phyloP scores from a whole-genome alignment of 2,113 vertebrate genomes.

The Isichthys henryi region DNA sequence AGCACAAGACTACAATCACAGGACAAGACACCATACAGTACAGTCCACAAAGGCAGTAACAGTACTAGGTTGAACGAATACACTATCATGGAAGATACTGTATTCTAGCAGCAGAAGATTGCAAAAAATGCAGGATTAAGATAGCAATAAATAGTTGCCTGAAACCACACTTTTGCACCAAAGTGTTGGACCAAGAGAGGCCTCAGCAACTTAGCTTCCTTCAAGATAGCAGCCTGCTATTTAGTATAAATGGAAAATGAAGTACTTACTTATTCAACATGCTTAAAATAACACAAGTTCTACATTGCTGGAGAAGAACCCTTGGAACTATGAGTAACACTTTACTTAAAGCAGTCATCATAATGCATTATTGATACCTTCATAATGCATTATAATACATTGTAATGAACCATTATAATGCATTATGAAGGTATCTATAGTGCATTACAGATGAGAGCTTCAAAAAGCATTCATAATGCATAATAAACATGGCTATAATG shows the following conservation, averaged over 20 bases:
- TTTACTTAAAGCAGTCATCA: too few relatives aligned
- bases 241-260: not conserved
- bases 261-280: not conserved
- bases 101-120: not conserved
- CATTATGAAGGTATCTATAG: too few relatives aligned
- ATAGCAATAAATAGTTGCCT: not conserved
- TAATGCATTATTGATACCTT: too few relatives aligned
- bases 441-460: too few relatives aligned
- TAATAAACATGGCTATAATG: too few relatives aligned
- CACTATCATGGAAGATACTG: not conserved
- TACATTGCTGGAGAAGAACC: not conserved
- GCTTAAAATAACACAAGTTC: not conserved
- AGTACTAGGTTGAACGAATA: not conserved
- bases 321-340: not conserved
- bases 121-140: not conserved
- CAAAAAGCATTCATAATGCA: too few relatives aligned
- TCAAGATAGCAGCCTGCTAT: not conserved
- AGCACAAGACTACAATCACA: not conserved
- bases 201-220: not conserved
- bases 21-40: not conserved
- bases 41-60: not conserved
- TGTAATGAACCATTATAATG: too few relatives aligned
- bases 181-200: not conserved
- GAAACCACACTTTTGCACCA: not conserved
- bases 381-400: too few relatives aligned